Percentiles rank a stretch among this genome's conserved stretches.
phyloP scores from a whole-genome alignment of 2,113 vertebrate species.

The Rissa tridactyla region DNA sequence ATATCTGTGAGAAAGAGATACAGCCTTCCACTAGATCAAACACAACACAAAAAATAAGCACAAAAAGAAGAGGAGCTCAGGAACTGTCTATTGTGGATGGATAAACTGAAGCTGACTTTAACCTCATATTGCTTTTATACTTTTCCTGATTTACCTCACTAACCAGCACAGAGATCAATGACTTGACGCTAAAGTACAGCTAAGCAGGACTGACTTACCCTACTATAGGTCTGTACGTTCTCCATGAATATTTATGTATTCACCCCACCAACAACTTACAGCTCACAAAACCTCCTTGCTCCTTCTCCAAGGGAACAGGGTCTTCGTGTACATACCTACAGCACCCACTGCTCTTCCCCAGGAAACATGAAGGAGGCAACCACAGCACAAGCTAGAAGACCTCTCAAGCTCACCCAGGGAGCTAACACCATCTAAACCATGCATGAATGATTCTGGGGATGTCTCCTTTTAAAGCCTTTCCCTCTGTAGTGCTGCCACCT shows the following conservation, averaged over 20 bases:
- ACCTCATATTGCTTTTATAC: neutral
- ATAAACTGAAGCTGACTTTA: neutral
- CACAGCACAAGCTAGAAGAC: neutral
- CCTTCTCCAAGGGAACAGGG: neutral
- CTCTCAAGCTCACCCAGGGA: fast-evolving
- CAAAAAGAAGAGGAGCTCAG: neutral
- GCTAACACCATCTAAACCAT: fast-evolving
- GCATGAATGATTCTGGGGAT: fast-evolving
- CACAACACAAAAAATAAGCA: neutral
- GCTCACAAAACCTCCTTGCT: neutral
- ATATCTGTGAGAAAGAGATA: neutral
- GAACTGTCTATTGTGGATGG: neutral
- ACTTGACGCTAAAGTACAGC: neutral
- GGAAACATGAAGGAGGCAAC: fast-evolving
- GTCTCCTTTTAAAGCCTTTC: neutral
- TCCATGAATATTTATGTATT: neutral
- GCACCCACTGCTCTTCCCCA: neutral
- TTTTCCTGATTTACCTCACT: neutral
- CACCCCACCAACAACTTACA: neutral
- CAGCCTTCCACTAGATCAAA: neutral
- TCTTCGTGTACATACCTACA: neutral
- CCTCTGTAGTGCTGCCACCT: neutral
- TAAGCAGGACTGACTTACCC: neutral
- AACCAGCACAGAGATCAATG: neutral
- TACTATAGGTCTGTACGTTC: neutral